Percentiles rank a stretch among this genome's conserved stretches.
phyloP scores from a whole-genome alignment of 2,888 invertebrate species.

The Drosophila monieri region DNA sequence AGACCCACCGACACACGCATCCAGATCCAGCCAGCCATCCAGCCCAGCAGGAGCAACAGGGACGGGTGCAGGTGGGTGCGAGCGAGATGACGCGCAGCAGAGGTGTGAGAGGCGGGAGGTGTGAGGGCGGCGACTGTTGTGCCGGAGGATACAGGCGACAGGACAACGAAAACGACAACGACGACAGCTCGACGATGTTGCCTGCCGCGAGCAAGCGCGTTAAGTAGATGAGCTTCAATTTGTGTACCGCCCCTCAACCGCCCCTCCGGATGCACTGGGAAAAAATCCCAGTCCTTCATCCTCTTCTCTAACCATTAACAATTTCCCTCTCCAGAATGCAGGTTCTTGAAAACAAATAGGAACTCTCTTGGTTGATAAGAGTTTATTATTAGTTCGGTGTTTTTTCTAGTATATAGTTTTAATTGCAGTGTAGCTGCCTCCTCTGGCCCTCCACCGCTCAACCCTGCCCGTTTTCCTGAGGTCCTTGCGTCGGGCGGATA shows the following conservation, averaged over 20 bases:
- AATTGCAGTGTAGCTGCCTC: constrained; percentile 14
- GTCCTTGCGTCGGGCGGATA: constrained; percentile 73
- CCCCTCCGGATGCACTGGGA: background rate
- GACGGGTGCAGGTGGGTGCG: constrained; percentile 1
- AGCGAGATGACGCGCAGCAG: background rate
- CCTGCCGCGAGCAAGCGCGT: constrained; percentile 73
- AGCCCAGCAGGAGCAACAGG: background rate
- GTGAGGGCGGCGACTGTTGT: constrained; percentile 58
- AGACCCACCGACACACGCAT: constrained; percentile 55
- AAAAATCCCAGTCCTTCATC: background rate
- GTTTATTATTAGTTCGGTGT: too few relatives aligned
- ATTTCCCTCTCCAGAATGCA: too few relatives aligned
- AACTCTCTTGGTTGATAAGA: too few relatives aligned
- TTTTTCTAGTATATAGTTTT: background rate
- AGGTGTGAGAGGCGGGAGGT: constrained; percentile 28
- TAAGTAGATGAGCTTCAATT: constrained; percentile 76
- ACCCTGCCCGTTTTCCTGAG: constrained; percentile 33
- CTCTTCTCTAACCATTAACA: too few relatives aligned
- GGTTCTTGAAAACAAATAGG: background rate
- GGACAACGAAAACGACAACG: constrained; percentile 42
- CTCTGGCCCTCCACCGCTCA: constrained; percentile 15
- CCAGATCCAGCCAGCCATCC: constrained; percentile 14
- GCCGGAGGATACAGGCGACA: constrained; percentile 70
- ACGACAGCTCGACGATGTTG: constrained; percentile 68
- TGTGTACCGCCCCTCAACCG: constrained; percentile 53